A percentile compares a stretch with the other conserved stretches of the same genome.
Conservation (phyloP, 1,140 invertebrate genomes). For the Papilio helenus region DNA sequence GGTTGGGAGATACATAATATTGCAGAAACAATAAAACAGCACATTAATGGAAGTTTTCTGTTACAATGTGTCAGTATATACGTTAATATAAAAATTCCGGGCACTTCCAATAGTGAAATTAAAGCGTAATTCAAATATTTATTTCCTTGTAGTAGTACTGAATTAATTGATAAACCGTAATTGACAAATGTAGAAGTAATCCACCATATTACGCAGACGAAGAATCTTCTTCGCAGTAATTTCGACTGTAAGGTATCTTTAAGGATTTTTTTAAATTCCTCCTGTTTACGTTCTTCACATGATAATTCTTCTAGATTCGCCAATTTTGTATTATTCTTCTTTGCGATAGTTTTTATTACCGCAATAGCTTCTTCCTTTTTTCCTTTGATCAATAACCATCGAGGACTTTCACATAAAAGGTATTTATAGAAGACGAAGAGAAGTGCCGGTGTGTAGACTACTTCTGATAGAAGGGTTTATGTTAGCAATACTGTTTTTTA, state of each 20-base stretch:
- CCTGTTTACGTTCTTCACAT: slow-evolving; percentile 51
- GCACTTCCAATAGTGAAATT: slow-evolving; percentile 86
- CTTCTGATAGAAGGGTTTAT: too few species aligned
- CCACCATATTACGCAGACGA: slow-evolving; percentile 88
- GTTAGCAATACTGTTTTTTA: too few species aligned
- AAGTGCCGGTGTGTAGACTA: slow-evolving; percentile 60
- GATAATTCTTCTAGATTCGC: slow-evolving; percentile 51
- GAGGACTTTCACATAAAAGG: slow-evolving; percentile 61
- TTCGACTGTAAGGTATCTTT: slow-evolving; percentile 53
- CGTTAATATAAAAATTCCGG: slow-evolving; percentile 85
- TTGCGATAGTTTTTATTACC: slow-evolving; percentile 58
- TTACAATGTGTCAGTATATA: slow-evolving; percentile 57
- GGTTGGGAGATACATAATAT: slow-evolving; percentile 58
- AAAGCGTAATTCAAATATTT: slow-evolving; percentile 87
- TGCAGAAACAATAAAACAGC: slow-evolving; percentile 54
- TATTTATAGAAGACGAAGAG: slow-evolving; percentile 58
- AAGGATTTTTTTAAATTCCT: slow-evolving; percentile 32
- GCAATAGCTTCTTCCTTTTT: slow-evolving; percentile 55
- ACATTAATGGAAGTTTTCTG: slow-evolving; percentile 59
- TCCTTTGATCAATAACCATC: slow-evolving; percentile 87
- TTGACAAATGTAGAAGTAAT: slow-evolving; percentile 88
- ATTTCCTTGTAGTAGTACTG: slow-evolving; percentile 87
- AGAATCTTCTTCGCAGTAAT: slow-evolving; percentile 57
- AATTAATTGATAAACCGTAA: slow-evolving; percentile 91
- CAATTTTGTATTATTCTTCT: slow-evolving; percentile 52